A percentile compares a stretch with the other conserved stretches of the same genome.
phyloP scores from a whole-genome alignment of 2,797 vertebrate species.

The Prionace glauca region DNA sequence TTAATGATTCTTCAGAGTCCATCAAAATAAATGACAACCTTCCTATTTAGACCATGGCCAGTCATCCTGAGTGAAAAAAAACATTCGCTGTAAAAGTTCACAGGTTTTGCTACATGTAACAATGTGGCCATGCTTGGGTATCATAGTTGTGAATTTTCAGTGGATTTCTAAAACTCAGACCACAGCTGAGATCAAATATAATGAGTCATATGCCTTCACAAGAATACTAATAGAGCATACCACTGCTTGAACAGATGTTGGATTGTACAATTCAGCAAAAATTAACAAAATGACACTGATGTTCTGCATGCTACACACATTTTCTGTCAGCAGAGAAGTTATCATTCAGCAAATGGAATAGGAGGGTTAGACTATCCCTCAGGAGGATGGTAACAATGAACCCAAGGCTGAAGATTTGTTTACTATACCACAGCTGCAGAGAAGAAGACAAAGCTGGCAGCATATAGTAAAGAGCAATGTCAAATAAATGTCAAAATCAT shows the following conservation, averaged over 20 bases:
- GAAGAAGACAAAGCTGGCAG: not conserved
- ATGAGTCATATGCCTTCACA: not conserved
- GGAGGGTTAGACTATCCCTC: conserved; percentile 14
- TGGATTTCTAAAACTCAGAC: not conserved
- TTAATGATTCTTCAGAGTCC: not conserved
- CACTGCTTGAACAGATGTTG: not conserved
- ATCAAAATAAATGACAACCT: conserved; percentile 5
- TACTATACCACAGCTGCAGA: not conserved
- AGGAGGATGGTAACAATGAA: not conserved
- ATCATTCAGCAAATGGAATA: not conserved
- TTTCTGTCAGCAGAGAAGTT: not conserved
- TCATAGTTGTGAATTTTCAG: not conserved
- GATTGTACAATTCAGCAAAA: not conserved
- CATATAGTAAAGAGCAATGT: not conserved
- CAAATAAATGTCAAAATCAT: not conserved
- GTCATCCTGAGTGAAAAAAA: not conserved
- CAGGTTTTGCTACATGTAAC: not conserved
- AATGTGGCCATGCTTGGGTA: not conserved
- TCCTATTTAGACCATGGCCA: not conserved
- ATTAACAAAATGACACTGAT: not conserved
- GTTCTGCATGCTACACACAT: not conserved
- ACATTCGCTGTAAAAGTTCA: not conserved
- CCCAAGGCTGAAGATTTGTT: not conserved
- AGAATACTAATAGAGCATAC: not conserved
- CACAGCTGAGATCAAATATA: not conserved